Conservation (phyloP, 2,797 vertebrate species). For the Neomorphus geoffroyi region DNA sequence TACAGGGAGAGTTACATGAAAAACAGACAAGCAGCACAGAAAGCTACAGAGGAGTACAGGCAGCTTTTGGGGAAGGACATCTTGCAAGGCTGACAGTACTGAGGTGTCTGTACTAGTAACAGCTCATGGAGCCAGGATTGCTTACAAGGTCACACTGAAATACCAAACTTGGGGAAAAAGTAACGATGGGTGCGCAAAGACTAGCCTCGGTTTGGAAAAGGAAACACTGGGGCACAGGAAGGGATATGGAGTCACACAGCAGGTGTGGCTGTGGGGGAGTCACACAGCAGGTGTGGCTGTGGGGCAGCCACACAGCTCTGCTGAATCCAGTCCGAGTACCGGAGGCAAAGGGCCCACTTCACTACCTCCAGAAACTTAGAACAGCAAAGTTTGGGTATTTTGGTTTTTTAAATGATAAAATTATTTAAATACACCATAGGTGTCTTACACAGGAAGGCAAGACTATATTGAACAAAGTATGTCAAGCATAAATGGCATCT, state of each 20-base stretch:
- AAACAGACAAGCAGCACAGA: neutral
- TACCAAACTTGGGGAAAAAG: neutral
- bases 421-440: neutral
- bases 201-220: neutral
- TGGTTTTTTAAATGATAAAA: neutral
- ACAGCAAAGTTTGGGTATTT: neutral
- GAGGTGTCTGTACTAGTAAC: rapidly evolving
- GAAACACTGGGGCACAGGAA: neutral
- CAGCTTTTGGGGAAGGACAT: rapidly evolving
- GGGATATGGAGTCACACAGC: rapidly evolving
- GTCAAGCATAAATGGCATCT: neutral
- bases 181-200: neutral
- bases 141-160: neutral
- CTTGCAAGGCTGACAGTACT: neutral
- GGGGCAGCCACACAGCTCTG: neutral
- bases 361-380: neutral
- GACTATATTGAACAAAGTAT: neutral
- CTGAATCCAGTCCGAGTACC: rapidly evolving
- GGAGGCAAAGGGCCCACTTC: rapidly evolving
- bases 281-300: rapidly evolving
- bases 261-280: rapidly evolving
- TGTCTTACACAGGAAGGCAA: neutral
- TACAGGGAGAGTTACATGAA: neutral
- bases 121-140: rapidly evolving
- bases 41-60: neutral